Conservation (phyloP, 2,888 invertebrate genomes). For the Cylindroiulus punctatus region DNA sequence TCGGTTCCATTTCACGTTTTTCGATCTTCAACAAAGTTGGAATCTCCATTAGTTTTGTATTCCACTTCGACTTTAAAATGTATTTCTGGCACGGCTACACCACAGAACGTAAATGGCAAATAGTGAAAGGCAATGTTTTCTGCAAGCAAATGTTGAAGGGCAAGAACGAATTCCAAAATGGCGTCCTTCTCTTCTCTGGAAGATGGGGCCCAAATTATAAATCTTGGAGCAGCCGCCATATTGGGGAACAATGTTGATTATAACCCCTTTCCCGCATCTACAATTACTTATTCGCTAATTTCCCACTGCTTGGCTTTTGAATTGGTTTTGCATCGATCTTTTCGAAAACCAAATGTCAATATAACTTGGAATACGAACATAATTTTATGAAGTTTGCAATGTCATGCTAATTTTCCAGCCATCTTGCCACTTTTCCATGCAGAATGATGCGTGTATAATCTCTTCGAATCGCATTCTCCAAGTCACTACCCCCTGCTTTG, state of each 20-base stretch:
- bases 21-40: neutral
- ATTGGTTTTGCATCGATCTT: neutral
- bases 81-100: neutral
- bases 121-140: neutral
- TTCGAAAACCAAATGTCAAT: neutral
- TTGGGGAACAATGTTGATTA: neutral
- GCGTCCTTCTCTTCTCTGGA: neutral
- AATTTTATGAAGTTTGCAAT: neutral
- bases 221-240: neutral
- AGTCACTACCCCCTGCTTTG: neutral
- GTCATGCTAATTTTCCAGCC: neutral
- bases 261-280: no score
- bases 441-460: neutral
- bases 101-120: neutral
- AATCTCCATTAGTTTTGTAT: neutral
- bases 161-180: neutral
- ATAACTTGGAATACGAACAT: neutral
- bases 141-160: neutral
- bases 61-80: neutral
- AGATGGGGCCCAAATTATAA: neutral
- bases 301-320: neutral
- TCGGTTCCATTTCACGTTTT: conserved; percentile 8
- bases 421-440: neutral
- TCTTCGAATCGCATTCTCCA: neutral
- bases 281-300: neutral